Evolutionary conservation across 2,888 invertebrate species (phyloP).

Genomic region (Exocentrus adspersus): DNA sequence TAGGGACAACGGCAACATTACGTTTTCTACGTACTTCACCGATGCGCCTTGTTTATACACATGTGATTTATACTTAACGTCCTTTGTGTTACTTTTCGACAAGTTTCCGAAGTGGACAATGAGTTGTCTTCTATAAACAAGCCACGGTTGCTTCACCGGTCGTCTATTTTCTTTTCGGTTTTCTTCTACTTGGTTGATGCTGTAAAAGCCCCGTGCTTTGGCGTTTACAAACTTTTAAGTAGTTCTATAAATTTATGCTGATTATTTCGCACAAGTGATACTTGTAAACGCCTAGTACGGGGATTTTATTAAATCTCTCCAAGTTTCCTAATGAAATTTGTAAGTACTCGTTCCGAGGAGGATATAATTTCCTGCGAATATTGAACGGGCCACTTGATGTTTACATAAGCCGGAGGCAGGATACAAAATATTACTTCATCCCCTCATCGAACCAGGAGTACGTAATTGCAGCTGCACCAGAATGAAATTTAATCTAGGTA

Average conservation of each 20-base stretch:
- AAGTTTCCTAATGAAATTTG: slow-evolving; percentile 41
- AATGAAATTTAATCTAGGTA: no score
- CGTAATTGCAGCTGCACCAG: no score
- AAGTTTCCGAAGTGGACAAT: slow-evolving; percentile 46
- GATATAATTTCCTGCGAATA: not conserved
- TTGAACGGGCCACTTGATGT: not conserved
- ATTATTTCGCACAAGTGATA: slow-evolving; percentile 44
- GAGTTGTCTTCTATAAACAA: slow-evolving; percentile 31
- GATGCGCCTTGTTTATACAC: slow-evolving; percentile 36
- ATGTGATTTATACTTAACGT: slow-evolving; percentile 48
- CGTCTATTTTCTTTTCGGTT: slow-evolving; percentile 32
- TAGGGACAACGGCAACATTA: slow-evolving; percentile 9
- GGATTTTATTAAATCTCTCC: slow-evolving; percentile 37
- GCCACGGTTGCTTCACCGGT: slow-evolving; percentile 23
- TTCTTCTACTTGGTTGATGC: slow-evolving; percentile 31
- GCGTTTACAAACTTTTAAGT: slow-evolving; percentile 43
- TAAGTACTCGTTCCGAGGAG: slow-evolving; percentile 14
- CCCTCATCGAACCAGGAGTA: no score
- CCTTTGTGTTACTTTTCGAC: slow-evolving; percentile 46
- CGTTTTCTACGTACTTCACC: slow-evolving; percentile 23
- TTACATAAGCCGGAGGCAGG: no score
- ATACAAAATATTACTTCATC: no score
- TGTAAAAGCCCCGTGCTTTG: slow-evolving; percentile 34
- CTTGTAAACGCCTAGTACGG: slow-evolving; percentile 37
- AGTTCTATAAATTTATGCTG: slow-evolving; percentile 48